A percentile compares a stretch with the other conserved stretches of the same genome.
Conservation (phyloP, 2,113 vertebrate genomes). For the Sorex araneus region DNA sequence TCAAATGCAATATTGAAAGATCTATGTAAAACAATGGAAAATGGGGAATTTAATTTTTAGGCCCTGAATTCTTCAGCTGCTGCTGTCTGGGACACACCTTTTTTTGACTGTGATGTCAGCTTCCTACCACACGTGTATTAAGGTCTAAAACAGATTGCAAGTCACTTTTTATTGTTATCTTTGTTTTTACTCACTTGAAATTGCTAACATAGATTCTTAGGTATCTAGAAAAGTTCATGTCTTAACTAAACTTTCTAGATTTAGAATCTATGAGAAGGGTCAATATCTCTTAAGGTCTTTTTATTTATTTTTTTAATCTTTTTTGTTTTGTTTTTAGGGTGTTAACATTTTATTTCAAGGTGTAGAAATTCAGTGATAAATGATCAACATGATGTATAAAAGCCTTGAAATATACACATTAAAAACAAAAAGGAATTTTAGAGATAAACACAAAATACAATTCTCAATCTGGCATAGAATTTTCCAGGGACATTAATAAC, state of each 20-base stretch:
- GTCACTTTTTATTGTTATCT: constrained; percentile 56
- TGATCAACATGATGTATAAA: constrained; percentile 53
- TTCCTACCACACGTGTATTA: constrained; percentile 19
- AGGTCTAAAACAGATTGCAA: constrained; percentile 35
- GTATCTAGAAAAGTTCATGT: constrained; percentile 48
- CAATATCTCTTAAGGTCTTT: neutral
- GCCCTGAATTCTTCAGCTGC: neutral
- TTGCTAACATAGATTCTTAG: constrained; percentile 41
- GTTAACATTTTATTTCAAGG: constrained; percentile 56
- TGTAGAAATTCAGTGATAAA: constrained; percentile 31
- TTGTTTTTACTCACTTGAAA: constrained; percentile 61
- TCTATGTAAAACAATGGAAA: constrained; percentile 48
- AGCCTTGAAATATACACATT: constrained; percentile 50
- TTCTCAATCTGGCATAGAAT: constrained; percentile 64
- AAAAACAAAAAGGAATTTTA: constrained; percentile 65
- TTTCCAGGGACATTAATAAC: constrained; percentile 39
- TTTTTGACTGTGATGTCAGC: neutral
- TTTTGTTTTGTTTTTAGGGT: no score
- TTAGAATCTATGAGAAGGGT: constrained; percentile 48
- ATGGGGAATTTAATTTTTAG: constrained; percentile 39
- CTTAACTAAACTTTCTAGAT: constrained; percentile 40
- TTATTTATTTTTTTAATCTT: no score
- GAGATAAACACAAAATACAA: constrained; percentile 60
- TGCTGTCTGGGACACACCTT: constrained; percentile 1
- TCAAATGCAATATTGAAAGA: constrained; percentile 53